Evolutionary conservation across 2,797 vertebrate genomes (phyloP).

Genomic region (Caiman crocodilus): DNA sequence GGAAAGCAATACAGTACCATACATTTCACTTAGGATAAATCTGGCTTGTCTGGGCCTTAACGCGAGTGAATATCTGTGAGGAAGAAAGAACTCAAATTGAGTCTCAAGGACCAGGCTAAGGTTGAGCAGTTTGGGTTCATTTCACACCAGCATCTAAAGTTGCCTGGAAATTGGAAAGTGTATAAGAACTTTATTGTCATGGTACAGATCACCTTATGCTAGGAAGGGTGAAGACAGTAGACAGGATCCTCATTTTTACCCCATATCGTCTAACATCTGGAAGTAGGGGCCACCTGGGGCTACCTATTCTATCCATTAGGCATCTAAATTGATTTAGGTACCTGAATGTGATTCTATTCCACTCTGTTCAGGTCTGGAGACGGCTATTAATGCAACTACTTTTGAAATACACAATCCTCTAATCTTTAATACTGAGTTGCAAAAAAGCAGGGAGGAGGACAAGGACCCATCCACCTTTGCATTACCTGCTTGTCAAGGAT

Average conservation of each 20-base stretch:
- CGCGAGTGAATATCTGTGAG: not conserved
- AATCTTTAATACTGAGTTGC: too few relatives aligned
- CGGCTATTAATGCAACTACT: too few relatives aligned
- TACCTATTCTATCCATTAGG: not conserved
- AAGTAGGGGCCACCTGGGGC: not conserved
- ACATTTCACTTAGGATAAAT: not conserved
- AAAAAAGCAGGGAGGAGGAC: too few relatives aligned
- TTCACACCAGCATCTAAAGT: not conserved
- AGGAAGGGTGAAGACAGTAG: not conserved
- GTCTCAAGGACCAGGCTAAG: rapidly evolving
- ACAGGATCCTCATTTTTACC: not conserved
- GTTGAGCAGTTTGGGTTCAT: not conserved
- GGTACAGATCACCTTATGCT: not conserved
- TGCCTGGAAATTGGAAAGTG: not conserved
- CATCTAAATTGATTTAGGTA: not conserved
- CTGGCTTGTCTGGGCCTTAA: not conserved
- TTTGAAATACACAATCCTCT: too few relatives aligned
- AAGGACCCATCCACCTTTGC: too few relatives aligned
- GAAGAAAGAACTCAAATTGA: not conserved
- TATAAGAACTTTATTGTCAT: not conserved
- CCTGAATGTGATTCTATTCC: too few relatives aligned
- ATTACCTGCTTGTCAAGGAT: too few relatives aligned
- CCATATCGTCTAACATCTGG: not conserved
- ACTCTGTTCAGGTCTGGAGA: too few relatives aligned
- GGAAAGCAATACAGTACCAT: not conserved